Evolutionary conservation across 2,113 vertebrate genomes (phyloP).

Genomic region (Paradoxurus hermaphroditus): DNA sequence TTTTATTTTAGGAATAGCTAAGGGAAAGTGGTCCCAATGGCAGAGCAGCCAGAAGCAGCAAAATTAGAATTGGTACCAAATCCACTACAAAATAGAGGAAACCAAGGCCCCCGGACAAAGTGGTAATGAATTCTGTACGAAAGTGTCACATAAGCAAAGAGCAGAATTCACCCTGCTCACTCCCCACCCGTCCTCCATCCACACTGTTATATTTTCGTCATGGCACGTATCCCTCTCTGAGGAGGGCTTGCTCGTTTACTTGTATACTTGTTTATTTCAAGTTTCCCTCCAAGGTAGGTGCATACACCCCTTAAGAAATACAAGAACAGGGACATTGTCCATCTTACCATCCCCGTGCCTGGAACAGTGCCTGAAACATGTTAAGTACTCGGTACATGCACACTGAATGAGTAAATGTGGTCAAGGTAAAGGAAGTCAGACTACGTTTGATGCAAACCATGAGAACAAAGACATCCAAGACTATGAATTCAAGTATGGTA

Average conservation of each 20-base stretch:
- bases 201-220: background rate
- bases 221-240: background rate
- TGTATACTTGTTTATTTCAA: background rate
- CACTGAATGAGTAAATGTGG: background rate
- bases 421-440: background rate
- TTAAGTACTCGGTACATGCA: background rate
- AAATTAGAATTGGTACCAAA: constrained; percentile 14
- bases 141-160: background rate
- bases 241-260: background rate
- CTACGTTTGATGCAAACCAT: background rate
- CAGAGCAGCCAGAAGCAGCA: background rate
- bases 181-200: background rate
- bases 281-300: background rate
- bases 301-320: background rate
- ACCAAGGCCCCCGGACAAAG: background rate
- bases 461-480: background rate
- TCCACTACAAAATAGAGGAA: background rate
- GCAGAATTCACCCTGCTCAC: background rate
- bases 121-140: background rate
- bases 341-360: background rate
- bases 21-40: background rate
- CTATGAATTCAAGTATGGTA: constrained; percentile 1
- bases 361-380: background rate
- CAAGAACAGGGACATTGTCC: background rate
- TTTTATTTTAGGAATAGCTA: background rate